phyloP scores from a whole-genome alignment of 2,113 vertebrate species.

The Neodon shergylaensis region DNA sequence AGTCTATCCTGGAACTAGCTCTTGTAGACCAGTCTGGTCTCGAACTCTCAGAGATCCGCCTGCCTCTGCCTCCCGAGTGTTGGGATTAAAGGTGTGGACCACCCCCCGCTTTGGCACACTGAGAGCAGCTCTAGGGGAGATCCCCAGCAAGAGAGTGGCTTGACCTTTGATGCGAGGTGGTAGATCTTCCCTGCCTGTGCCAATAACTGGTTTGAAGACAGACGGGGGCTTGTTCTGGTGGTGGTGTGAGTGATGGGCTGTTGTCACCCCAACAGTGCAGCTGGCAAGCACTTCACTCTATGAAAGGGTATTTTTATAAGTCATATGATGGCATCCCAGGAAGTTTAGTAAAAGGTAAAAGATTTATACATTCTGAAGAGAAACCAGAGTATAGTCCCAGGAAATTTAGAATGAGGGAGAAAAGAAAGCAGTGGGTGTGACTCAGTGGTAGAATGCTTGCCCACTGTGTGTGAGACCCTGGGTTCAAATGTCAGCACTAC shows the following conservation, averaged over 20 bases:
- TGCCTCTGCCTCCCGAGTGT: too few relatives aligned
- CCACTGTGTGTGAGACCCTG: background rate
- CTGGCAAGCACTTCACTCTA: background rate
- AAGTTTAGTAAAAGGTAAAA: too few relatives aligned
- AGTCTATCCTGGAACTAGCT: too few relatives aligned
- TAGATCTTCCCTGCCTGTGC: background rate
- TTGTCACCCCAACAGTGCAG: background rate
- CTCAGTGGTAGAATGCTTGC: background rate
- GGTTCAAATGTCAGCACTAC: too few relatives aligned
- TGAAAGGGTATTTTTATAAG: background rate
- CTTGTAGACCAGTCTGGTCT: too few relatives aligned
- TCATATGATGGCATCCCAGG: background rate
- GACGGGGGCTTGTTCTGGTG: background rate
- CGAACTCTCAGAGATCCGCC: too few relatives aligned
- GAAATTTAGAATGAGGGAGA: background rate
- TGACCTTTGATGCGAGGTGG: background rate
- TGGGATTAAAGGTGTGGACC: too few relatives aligned
- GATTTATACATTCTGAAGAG: too few relatives aligned
- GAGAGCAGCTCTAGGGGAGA: too few relatives aligned
- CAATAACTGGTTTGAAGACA: background rate
- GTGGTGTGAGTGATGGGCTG: background rate
- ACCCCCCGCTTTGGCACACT: too few relatives aligned
- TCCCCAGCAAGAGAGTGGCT: background rate
- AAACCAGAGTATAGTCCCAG: too few relatives aligned
- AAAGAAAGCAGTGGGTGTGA: background rate